Evolutionary conservation across 1,140 invertebrate genomes (phyloP).

Genomic region (Heliconius eleuchia): DNA sequence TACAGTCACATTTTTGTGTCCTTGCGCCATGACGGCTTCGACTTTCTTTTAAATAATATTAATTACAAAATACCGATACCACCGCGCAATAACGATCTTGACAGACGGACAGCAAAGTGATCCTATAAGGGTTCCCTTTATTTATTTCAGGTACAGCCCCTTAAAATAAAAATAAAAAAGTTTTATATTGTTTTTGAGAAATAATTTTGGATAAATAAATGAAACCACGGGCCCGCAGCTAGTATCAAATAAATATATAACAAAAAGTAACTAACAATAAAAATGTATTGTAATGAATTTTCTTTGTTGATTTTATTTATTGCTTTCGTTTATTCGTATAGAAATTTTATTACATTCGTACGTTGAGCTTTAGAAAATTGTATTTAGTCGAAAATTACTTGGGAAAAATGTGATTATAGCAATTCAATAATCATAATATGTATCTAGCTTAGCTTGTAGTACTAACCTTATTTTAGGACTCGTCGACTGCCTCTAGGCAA

Average conservation of each 20-base stretch:
- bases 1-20: no score
- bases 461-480: neutral
- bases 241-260: neutral
- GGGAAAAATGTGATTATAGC: neutral
- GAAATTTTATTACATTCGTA: conserved; percentile 2
- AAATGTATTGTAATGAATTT: conserved; percentile 1
- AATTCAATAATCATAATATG: neutral
- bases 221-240: neutral
- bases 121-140: no score
- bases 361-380: neutral
- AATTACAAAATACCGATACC: no score
- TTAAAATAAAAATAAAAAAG: no score
- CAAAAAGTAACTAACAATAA: neutral
- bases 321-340: conserved; percentile 6
- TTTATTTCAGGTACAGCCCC: no score
- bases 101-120: no score
- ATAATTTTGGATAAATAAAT: neutral
- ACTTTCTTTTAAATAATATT: no score
- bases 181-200: no score
- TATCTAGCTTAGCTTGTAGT: neutral
- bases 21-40: no score
- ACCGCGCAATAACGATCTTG: no score
- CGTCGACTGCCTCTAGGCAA: neutral
- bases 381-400: neutral
- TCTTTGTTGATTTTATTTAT: conserved; percentile 12